phyloP scores from a whole-genome alignment of 2,888 invertebrate genomes.

The Tribolium freemani region DNA sequence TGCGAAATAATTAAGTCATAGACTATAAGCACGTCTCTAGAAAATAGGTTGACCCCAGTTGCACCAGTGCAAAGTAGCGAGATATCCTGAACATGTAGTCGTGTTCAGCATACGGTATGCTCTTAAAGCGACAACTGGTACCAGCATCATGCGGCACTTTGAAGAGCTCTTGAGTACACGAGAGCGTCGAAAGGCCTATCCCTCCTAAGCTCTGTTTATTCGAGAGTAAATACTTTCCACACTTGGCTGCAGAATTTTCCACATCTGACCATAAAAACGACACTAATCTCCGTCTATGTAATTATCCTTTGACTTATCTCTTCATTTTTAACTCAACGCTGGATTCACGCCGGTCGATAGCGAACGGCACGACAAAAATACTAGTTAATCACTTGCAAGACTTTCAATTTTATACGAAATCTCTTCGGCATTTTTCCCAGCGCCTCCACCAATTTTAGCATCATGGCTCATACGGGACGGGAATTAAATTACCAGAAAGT shows the following conservation, averaged over 20 bases:
- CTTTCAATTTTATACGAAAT: conserved; percentile 3
- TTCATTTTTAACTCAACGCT: not conserved
- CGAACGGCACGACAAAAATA: not conserved
- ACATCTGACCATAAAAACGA: conserved; percentile 21
- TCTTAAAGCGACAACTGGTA: conserved; percentile 47
- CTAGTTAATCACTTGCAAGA: not conserved
- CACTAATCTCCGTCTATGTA: conserved; percentile 17
- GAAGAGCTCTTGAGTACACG: conserved; percentile 57
- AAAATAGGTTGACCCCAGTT: conserved; percentile 32
- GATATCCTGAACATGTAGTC: conserved; percentile 29
- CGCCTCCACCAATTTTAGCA: conserved; percentile 28
- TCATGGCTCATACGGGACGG: conserved; percentile 6
- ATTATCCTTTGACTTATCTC: conserved; percentile 1
- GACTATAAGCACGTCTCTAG: conserved; percentile 20
- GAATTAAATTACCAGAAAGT: conserved; percentile 7
- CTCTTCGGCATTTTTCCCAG: not conserved
- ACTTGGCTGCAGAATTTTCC: conserved; percentile 46
- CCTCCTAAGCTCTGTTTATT: conserved; percentile 60
- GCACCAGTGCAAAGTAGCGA: conserved; percentile 29
- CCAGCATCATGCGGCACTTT: conserved; percentile 56
- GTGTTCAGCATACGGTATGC: conserved; percentile 38
- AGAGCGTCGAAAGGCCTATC: conserved; percentile 57
- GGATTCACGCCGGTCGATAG: too few relatives aligned
- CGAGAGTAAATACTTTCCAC: conserved; percentile 55
- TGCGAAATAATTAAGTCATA: conserved; percentile 25